Conservation (phyloP, 2,888 invertebrate species). For the Pseudoips prasinana region DNA sequence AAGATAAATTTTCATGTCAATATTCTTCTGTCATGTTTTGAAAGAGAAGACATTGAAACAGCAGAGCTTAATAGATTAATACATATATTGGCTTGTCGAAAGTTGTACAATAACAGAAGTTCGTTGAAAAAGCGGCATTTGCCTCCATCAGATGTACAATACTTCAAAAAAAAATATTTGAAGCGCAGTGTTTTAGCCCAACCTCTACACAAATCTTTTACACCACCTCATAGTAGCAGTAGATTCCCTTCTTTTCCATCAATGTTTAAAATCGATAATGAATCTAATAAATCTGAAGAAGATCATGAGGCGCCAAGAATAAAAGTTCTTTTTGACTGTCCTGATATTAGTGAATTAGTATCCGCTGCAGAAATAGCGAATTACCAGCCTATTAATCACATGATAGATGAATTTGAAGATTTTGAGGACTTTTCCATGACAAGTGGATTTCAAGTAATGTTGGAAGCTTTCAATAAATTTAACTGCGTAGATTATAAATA, state of each 20-base stretch:
- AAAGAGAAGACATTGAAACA: conserved; percentile 62
- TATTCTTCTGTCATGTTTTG: conserved; percentile 63
- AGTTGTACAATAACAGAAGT: conserved; percentile 67
- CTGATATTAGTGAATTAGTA: conserved; percentile 68
- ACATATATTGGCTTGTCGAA: conserved; percentile 64
- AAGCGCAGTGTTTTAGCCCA: conserved; percentile 66
- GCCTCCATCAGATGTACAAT: conserved; percentile 43
- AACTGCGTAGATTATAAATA: conserved; percentile 74
- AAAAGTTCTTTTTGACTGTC: conserved; percentile 63
- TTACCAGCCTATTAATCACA: conserved; percentile 48
- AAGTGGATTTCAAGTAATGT: conserved; percentile 57
- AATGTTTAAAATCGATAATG: conserved; percentile 47
- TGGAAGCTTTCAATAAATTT: conserved; percentile 60
- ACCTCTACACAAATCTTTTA: conserved; percentile 48
- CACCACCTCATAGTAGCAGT: conserved; percentile 30
- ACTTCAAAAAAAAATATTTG: conserved; percentile 66
- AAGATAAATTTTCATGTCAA: conserved; percentile 70
- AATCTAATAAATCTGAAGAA: conserved; percentile 24
- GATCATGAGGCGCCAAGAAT: conserved; percentile 38
- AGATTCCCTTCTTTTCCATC: conserved; percentile 47
- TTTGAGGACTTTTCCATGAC: conserved; percentile 65
- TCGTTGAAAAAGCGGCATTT: conserved; percentile 56
- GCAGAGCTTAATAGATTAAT: conserved; percentile 60
- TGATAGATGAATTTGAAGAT: conserved; percentile 66
- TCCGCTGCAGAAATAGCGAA: conserved; percentile 66